Evolutionary conservation across 2,888 invertebrate genomes (phyloP), one percentile per base, ranked within the genome.

Genomic region (Ennomos fuscantarius): DNA sequence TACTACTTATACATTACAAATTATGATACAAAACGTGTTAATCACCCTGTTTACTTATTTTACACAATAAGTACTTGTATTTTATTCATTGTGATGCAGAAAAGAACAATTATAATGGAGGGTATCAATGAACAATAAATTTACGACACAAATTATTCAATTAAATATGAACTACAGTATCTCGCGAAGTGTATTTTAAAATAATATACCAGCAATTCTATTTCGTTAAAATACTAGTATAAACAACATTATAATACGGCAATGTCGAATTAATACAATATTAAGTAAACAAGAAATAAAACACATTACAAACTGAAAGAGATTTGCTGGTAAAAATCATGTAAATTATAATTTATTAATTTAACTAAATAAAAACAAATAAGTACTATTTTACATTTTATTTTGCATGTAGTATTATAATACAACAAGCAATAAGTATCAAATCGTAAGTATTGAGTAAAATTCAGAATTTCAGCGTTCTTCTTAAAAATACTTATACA

Each of bases 391-490:
- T 54, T 46, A 59, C 41, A 53, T n/a, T n/a, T n/a, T n/a, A n/a
- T n/a, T n/a, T n/a, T n/a, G 36, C 49, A 45, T 46, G 53, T 49
- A 39, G 53, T 57, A 57, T 52, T 6, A 57, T 57, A 52, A 50
- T 52, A 57, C 52, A 45, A 46, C 50, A 41, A 46, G 46, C 51
- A 10, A 8, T 51, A 51, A 56, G 56, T 56, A 56, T 47, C 36
- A 9, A 51, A 46, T 50, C 46, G 10, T 56, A 56, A 56, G 50
- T 49, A 45, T 40, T 41, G 50, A 46, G 54, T 54, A 49, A 12
- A 33, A 11, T 49, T 44, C 12, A 41, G 15, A 46, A 47, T 89
- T 49, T 43, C 53, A 41, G 13, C n/a, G 43, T 40, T 51, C 39
- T 41, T 55, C 6, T 36, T 49, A 15, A 42, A 13, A 36, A 24